Evolutionary conservation across 1,140 invertebrate species (phyloP), one percentile per base, ranked within the genome.

Genomic region (Palaemon carinicauda): DNA sequence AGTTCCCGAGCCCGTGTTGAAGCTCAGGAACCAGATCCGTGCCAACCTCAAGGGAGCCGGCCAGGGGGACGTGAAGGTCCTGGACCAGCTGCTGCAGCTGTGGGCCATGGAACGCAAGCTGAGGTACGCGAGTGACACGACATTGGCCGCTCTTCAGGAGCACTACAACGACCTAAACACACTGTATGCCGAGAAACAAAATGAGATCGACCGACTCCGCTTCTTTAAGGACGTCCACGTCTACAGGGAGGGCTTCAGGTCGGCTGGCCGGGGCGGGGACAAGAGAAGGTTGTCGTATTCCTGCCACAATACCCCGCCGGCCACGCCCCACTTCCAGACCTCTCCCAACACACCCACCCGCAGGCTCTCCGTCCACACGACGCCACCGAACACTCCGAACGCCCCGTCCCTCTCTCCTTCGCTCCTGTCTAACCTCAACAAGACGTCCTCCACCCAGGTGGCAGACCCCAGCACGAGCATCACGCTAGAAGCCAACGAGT

Each of bases 121-220:
- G 15, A 56, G 83, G 5, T 51, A 86, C 53, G 77, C 77, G 5
- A 71, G 56, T 9, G 83, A 86, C 50, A 80, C 83, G n/a, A 86
- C 83, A 7, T 50, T 86, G 17, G 83, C 83, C 0, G 65, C 83
- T n/a, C 51, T 86, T 15, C 83, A 86, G 53, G 60, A 73, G 17
- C 83, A 51, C n/a, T 80, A 71, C 17, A 77, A 86, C 51, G 80
- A 86, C 41, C n/a, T 86, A 5, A 80, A 69, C 29, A 52, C 83
- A 1, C 53, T 53, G 77, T 80, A 51, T 54, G 83, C 83, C 24
- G 83, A 86, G 60, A 86, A 86, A n/a, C 60, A 86, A 33, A 83
- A 83, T 21, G 81, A 83, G 33, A 83, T 83, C 12, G 81, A 83
- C 69, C 51, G 81, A 31, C 73, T 83, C 1, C 71, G 81, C 14